These are phyloP conservation scores for Lynx canadensis DNA, from an alignment of 2,113 vertebrate genomes.

Conservation along the genomic window DNA sequence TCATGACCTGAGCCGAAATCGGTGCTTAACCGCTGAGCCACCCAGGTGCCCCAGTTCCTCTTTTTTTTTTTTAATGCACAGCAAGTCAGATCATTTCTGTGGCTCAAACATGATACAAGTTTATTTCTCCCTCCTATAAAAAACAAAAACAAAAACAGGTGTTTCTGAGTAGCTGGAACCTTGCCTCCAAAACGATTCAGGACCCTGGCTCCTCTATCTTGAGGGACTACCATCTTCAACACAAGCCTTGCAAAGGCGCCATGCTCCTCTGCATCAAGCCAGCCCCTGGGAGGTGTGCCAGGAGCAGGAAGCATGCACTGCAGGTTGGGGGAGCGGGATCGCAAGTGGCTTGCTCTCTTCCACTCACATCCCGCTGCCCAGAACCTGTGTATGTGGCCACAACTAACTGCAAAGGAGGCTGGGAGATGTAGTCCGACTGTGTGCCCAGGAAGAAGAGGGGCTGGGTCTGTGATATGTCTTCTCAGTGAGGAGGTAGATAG, in stretches of 20 bases:
- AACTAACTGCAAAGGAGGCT: not conserved
- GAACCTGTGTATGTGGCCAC: not conserved
- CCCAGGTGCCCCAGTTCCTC: too few relatives aligned
- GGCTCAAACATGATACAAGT: not conserved
- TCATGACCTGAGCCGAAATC: too few relatives aligned
- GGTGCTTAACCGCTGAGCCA: too few relatives aligned
- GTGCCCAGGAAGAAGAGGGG: not conserved
- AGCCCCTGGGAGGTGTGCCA: not conserved
- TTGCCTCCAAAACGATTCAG: not conserved
- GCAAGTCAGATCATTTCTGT: slow-evolving; percentile 3
- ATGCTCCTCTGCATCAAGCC: not conserved
- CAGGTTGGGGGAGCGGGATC: not conserved
- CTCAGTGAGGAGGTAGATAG: not conserved
- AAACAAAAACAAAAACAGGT: not conserved
- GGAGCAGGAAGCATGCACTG: not conserved
- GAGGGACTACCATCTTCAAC: not conserved
- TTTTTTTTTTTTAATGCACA: not conserved
- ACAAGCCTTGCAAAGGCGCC: not conserved
- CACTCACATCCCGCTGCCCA: not conserved
- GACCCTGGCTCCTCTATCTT: not conserved
- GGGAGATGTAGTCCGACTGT: slow-evolving; percentile 28
- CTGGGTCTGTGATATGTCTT: not conserved
- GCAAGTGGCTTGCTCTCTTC: not conserved
- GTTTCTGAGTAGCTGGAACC: not conserved
- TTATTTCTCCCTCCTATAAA: not conserved